Evolutionary conservation across 1,140 invertebrate species (phyloP).

Genomic region (Ridgeia piscesae): DNA sequence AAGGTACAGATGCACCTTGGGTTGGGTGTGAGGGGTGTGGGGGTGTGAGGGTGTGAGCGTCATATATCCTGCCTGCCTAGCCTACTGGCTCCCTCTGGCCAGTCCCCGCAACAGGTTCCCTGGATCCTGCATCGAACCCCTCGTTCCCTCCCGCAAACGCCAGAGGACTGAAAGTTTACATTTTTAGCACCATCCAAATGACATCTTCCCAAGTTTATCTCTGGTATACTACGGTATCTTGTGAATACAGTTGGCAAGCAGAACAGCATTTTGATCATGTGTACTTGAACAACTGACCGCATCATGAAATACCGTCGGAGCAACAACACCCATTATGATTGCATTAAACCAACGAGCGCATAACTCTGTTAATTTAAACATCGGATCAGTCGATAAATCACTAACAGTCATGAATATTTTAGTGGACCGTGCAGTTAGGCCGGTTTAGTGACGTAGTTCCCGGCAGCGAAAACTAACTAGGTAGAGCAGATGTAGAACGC

Average conservation of each 20-base stretch:
- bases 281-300: neutral
- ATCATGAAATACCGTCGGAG: neutral
- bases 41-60: no score
- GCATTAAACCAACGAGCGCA: neutral
- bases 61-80: no score
- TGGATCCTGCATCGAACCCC: neutral
- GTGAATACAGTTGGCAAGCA: no score
- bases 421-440: neutral
- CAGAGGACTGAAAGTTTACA: neutral
- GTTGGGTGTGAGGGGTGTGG: neutral
- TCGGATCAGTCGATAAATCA: constrained; percentile 5
- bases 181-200: no score
- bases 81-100: no score
- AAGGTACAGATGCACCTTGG: neutral
- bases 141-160: neutral
- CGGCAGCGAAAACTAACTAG: neutral
- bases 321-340: neutral
- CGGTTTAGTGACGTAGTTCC: neutral
- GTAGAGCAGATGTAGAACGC: neutral
- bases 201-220: no score
- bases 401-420: constrained; percentile 2
- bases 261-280: no score
- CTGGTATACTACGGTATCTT: no score
- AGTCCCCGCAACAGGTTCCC: neutral
- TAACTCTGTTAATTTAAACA: neutral